Evolutionary conservation across 1,140 invertebrate genomes (phyloP), one percentile per base, ranked within the genome.

Genomic region (Babylonia areolata): DNA sequence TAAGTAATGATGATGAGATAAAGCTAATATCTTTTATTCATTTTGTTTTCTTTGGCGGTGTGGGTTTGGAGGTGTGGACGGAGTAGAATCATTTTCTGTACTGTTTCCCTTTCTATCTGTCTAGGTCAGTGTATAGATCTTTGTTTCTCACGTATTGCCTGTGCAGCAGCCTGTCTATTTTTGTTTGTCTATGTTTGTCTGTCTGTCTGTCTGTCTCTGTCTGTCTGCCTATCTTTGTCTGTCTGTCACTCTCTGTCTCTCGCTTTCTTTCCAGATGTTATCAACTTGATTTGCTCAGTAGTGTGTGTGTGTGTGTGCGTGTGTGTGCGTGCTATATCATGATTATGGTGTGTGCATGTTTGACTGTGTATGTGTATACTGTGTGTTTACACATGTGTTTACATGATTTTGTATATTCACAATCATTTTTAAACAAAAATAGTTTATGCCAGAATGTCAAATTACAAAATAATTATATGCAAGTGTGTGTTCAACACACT

Each of bases 201-300:
- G n/a, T 83, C n/a, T 73, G 31, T 83, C 5, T 39, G 11, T 83
- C 51, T 71, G 17, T 83, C 33, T 83, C 9, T 73, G 6, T 81
- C 23, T 71, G n/a, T 81, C 42, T 69, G 5, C 77, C 35, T 71
- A n/a, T 69, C 58, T 84, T 15, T 73, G 64, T 40, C 33, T 58
- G 64, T 73, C 54, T 40, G 17, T 35, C 82, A 33, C 12, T 58
- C 82, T 58, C 58, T 35, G 58, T 58, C 58, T 54, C 81, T 82
- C 42, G 17, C 31, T 82, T 28, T 64, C 54, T 51, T 1, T 31
- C n/a, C n/a, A n/a, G n/a, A n/a, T n/a, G n/a, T n/a, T n/a, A n/a
- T n/a, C n/a, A n/a, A 35, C 15, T 12, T 51, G 46, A 51, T 51
- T 51, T 51, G 9, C 17, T 12, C 17, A 0, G 17, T 51, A 17